Evolutionary conservation across 2,888 invertebrate genomes (phyloP).

Genomic region (Scelioninae gen. 1): DNA sequence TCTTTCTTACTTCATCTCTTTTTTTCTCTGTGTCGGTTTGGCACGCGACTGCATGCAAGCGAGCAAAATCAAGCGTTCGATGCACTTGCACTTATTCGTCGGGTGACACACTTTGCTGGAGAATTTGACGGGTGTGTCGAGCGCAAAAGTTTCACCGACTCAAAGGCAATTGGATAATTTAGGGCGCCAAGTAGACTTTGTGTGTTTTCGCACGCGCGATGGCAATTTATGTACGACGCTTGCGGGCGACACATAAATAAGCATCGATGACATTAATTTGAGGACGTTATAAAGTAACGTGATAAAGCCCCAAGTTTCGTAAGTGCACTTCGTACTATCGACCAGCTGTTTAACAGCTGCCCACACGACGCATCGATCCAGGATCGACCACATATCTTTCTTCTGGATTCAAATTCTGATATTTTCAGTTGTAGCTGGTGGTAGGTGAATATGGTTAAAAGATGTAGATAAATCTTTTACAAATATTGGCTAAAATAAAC

Average conservation of each 20-base stretch:
- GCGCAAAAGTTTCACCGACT: neutral
- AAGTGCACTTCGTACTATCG: slow-evolving; percentile 73
- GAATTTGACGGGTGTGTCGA: neutral
- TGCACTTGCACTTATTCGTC: slow-evolving; percentile 32
- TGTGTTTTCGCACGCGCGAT: slow-evolving; percentile 26
- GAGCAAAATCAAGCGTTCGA: slow-evolving; percentile 25
- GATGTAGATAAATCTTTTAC: too few species aligned
- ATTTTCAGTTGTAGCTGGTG: too few species aligned
- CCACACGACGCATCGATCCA: slow-evolving; percentile 75
- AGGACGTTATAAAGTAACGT: slow-evolving; percentile 23
- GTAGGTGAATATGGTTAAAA: too few species aligned
- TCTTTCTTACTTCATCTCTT: neutral
- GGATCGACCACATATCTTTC: slow-evolving; percentile 67
- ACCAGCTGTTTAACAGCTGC: slow-evolving; percentile 84
- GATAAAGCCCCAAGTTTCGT: slow-evolving; percentile 41
- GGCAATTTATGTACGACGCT: neutral
- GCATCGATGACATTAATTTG: slow-evolving; percentile 25
- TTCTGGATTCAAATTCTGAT: slow-evolving; percentile 46
- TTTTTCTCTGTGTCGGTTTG: slow-evolving; percentile 40
- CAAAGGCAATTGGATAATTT: slow-evolving; percentile 1
- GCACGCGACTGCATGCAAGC: slow-evolving; percentile 77
- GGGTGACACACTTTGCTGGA: slow-evolving; percentile 36
- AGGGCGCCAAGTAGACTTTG: neutral
- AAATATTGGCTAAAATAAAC: too few species aligned
- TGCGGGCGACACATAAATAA: slow-evolving; percentile 10